phyloP scores from a whole-genome alignment of 2,113 vertebrate species.

The Callorhinus ursinus region DNA sequence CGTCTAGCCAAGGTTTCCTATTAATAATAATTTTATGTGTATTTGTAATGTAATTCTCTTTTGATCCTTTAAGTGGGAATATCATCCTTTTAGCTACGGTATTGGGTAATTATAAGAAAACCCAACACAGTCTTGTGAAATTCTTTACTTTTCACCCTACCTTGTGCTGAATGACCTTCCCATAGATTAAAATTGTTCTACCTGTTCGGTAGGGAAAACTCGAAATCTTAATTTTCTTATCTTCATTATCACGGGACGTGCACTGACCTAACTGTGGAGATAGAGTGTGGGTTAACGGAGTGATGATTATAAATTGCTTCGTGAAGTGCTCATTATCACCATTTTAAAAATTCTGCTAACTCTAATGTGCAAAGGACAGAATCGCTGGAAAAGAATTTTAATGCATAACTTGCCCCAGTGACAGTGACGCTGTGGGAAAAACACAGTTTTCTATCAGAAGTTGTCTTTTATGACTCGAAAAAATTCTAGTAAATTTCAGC shows the following conservation, averaged over 20 bases:
- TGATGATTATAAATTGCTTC: constrained; percentile 73
- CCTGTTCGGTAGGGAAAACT: constrained; percentile 46
- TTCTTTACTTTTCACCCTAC: not conserved
- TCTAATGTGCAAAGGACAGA: not conserved
- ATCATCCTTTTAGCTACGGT: not conserved
- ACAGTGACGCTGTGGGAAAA: not conserved
- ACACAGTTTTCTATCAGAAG: not conserved
- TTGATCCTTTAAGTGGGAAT: not conserved
- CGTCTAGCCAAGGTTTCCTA: not conserved
- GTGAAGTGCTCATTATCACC: constrained; percentile 69
- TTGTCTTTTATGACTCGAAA: constrained; percentile 38
- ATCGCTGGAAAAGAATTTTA: constrained; percentile 39
- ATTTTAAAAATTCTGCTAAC: constrained; percentile 52
- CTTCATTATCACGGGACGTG: constrained; percentile 69
- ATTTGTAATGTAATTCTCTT: constrained; percentile 34
- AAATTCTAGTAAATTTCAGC: not conserved
- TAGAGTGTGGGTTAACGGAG: constrained; percentile 50
- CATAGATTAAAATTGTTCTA: constrained; percentile 58
- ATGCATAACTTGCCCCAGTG: constrained; percentile 25
- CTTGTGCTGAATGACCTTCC: not conserved
- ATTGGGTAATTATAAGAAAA: not conserved
- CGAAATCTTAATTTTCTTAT: constrained; percentile 63
- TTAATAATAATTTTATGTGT: not conserved
- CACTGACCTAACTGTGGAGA: constrained; percentile 61
- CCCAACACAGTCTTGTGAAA: not conserved